These are phyloP conservation scores for Aptenodytes patagonicus DNA, from an alignment of 2,113 vertebrate genomes.

Conservation along the genomic window DNA sequence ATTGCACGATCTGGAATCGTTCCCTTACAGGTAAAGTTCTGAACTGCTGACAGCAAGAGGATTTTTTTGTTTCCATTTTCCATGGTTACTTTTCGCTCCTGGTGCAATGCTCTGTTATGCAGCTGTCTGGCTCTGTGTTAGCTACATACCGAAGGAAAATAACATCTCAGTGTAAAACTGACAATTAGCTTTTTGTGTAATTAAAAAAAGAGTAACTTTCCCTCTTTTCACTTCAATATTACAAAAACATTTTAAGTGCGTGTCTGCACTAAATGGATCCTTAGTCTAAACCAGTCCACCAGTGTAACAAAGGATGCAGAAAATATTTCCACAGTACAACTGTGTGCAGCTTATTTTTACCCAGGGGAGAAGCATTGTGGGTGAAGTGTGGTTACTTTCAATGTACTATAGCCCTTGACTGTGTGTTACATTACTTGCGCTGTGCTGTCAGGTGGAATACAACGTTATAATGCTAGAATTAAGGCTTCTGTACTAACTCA, in stretches of 20 bases:
- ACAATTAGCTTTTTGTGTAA: neutral
- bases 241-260: neutral
- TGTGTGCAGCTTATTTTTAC: conserved; percentile 2
- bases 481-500: neutral
- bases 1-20: neutral
- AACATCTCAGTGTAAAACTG: neutral
- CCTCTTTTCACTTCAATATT: neutral
- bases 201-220: neutral
- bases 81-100: neutral
- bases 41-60: neutral
- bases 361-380: neutral
- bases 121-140: neutral
- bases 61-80: neutral
- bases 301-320: neutral
- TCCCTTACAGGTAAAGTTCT: neutral
- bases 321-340: neutral
- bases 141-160: neutral
- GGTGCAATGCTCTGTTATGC: neutral
- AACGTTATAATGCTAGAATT: neutral
- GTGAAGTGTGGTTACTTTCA: neutral
- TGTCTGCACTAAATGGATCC: neutral
- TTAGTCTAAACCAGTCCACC: neutral
- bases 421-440: neutral
- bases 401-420: neutral
- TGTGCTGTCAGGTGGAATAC: conserved; percentile 25